Percentiles rank a stretch among this genome's conserved stretches.
Conservation (phyloP, 1,140 invertebrate genomes). For the Zaprionus africanus region DNA sequence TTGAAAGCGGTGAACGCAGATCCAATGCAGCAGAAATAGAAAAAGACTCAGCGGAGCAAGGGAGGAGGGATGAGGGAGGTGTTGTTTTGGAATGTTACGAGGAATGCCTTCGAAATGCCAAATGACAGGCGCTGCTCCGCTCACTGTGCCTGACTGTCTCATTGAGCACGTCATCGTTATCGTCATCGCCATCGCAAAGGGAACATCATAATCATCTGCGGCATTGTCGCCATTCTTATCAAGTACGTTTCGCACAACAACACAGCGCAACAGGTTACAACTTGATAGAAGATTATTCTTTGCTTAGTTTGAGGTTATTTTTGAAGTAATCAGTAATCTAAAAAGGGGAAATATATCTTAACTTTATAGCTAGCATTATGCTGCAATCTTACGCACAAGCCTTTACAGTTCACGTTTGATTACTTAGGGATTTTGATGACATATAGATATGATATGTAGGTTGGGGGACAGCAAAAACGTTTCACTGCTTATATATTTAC, state of each 20-base stretch:
- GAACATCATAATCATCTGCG: slow-evolving; percentile 24
- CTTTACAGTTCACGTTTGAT: neutral
- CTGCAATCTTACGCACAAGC: neutral
- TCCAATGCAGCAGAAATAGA: slow-evolving; percentile 57
- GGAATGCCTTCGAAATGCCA: slow-evolving; percentile 71
- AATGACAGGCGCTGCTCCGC: slow-evolving; percentile 31
- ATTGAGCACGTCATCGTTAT: slow-evolving; percentile 63
- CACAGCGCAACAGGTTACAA: slow-evolving; percentile 18
- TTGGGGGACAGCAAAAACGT: neutral
- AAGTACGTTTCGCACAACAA: slow-evolving; percentile 56
- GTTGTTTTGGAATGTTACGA: slow-evolving; percentile 59
- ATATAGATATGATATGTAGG: neutral
- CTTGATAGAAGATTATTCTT: neutral
- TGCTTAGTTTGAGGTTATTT: neutral
- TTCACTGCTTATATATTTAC: neutral
- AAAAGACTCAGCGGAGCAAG: slow-evolving; percentile 8
- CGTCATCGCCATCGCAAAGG: slow-evolving; percentile 20
- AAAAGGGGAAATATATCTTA: neutral
- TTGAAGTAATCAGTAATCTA: neutral
- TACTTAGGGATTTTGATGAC: neutral
- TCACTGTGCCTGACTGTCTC: slow-evolving; percentile 22
- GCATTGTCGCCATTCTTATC: slow-evolving; percentile 62
- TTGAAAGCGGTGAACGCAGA: slow-evolving; percentile 36
- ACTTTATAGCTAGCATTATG: neutral
- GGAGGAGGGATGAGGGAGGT: slow-evolving; percentile 13